These are phyloP conservation scores for Pseudomyrmex gracilis DNA, from an alignment of 1,140 invertebrate genomes.

Conservation along the genomic window DNA sequence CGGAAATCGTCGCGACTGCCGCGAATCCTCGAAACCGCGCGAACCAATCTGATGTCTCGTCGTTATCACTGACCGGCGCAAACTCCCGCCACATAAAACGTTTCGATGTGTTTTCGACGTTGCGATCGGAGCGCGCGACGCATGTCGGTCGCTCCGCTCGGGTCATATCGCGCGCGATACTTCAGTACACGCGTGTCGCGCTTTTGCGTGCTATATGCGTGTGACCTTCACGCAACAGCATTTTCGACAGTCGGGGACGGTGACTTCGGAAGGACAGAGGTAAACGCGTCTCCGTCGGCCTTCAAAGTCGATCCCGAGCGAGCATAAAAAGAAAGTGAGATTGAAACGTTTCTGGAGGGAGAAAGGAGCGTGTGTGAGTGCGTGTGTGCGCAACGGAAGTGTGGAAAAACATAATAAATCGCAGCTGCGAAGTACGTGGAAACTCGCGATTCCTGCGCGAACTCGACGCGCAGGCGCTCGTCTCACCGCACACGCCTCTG, in stretches of 20 bases:
- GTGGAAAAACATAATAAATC: conserved; percentile 13
- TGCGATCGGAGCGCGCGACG: conserved; percentile 22
- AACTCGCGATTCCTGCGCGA: not conserved
- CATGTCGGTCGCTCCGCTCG: conserved; percentile 15
- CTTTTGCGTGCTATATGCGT: not conserved
- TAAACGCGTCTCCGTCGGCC: conserved; percentile 43
- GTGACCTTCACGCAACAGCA: not conserved
- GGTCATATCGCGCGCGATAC: conserved; percentile 45
- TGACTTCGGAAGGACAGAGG: conserved; percentile 57
- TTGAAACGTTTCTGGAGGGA: not conserved
- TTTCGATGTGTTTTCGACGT: conserved; percentile 46
- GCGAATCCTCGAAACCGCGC: conserved; percentile 38
- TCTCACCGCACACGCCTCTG: no score
- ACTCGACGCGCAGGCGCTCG: not conserved
- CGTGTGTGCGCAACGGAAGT: not conserved
- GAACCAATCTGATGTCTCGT: conserved; percentile 69
- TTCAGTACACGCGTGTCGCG: conserved; percentile 59
- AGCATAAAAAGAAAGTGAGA: not conserved
- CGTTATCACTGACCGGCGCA: conserved; percentile 69
- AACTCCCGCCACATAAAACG: conserved; percentile 30
- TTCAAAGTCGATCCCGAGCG: not conserved
- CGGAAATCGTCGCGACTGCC: not conserved
- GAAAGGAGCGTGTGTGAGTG: not conserved
- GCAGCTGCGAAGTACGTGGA: not conserved
- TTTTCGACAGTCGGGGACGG: conserved; percentile 59